These are phyloP conservation scores for Dicrostonyx torquatus DNA, from an alignment of 2,797 vertebrate genomes.

Conservation along the genomic window DNA sequence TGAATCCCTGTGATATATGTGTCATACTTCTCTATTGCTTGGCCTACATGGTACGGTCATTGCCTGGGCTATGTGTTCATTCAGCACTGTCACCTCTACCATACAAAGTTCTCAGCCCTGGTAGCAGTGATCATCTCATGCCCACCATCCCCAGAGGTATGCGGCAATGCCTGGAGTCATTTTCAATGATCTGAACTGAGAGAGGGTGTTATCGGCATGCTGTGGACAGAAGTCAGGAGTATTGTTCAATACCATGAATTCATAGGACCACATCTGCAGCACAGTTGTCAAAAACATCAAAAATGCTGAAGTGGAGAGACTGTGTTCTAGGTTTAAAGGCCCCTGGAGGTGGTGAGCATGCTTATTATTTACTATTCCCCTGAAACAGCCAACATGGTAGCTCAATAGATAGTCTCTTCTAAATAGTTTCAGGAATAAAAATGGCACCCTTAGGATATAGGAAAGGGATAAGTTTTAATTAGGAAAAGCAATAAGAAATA, in stretches of 20 bases:
- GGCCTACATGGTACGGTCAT: not conserved
- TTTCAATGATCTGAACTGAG: not conserved
- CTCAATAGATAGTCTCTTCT: conserved; percentile 32
- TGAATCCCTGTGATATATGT: not conserved
- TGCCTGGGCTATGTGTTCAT: not conserved
- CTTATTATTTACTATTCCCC: not conserved
- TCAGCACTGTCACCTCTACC: not conserved
- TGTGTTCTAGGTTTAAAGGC: not conserved
- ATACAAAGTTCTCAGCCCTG: not conserved
- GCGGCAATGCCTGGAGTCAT: not conserved
- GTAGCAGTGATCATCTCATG: not conserved
- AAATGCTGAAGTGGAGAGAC: not conserved
- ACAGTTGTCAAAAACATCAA: not conserved
- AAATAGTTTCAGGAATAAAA: conserved; percentile 68
- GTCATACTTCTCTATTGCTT: not conserved
- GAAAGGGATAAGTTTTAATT: conserved; percentile 77
- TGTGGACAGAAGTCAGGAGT: not conserved
- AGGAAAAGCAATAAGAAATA: conserved; percentile 74
- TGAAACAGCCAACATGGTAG: not conserved
- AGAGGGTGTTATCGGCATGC: not conserved
- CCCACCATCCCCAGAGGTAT: not conserved
- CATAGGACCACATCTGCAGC: not conserved
- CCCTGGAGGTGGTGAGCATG: fast-evolving
- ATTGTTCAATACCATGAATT: not conserved
- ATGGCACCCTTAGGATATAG: conserved; percentile 56